Evolutionary conservation across 2,113 vertebrate species (phyloP).

Genomic region (human (Homo sapiens)): DNA sequence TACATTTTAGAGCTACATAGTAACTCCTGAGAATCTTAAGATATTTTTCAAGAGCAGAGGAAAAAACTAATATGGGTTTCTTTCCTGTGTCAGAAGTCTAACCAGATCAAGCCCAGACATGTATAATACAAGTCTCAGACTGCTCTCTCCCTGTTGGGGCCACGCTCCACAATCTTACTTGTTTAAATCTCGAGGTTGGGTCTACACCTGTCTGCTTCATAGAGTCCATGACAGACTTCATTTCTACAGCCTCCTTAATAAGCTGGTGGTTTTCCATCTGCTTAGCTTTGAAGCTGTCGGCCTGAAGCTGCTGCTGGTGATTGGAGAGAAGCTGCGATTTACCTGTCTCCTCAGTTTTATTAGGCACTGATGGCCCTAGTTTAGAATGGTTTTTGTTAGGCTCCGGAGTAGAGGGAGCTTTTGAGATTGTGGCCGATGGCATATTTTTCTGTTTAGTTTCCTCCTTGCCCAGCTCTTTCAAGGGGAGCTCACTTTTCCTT

Average conservation of each 20-base stretch:
- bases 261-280: slow-evolving; percentile 95
- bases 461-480: slow-evolving; percentile 90
- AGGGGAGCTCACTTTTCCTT: slow-evolving; percentile 82
- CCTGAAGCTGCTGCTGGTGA: slow-evolving; percentile 90
- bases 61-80: background rate
- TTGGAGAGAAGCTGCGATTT: slow-evolving; percentile 89
- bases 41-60: background rate
- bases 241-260: slow-evolving; percentile 96
- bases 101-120: slow-evolving; percentile 65
- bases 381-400: slow-evolving; percentile 92
- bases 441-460: slow-evolving; percentile 90
- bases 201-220: slow-evolving; percentile 98
- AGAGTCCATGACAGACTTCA: slow-evolving; percentile 95
- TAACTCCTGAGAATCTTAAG: background rate
- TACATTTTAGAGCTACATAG: background rate
- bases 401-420: slow-evolving; percentile 90
- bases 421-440: slow-evolving; percentile 91
- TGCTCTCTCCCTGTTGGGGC: slow-evolving; percentile 71
- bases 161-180: slow-evolving; percentile 90
- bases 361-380: slow-evolving; percentile 85
- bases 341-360: slow-evolving; percentile 92
- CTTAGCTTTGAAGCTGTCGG: slow-evolving; percentile 89
- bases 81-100: background rate
- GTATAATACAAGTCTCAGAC: slow-evolving; percentile 28
- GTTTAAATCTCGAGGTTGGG: slow-evolving; percentile 97